phyloP scores from a whole-genome alignment of 2,113 vertebrate genomes.

The Phaethon lepturus region DNA sequence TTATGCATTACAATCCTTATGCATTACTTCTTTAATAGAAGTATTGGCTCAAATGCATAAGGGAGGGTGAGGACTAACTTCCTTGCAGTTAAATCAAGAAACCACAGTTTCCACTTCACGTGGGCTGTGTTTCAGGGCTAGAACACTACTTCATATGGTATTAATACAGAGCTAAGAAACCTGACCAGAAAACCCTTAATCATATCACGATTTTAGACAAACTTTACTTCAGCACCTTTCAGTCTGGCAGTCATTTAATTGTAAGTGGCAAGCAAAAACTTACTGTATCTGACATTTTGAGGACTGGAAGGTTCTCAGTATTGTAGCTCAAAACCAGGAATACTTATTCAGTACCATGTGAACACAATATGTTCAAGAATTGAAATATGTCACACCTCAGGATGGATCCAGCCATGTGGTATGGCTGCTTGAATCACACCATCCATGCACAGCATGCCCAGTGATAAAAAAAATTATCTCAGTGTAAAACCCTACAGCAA shows the following conservation, averaged over 20 bases:
- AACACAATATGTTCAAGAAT: not conserved
- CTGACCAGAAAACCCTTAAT: not conserved
- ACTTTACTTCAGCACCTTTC: not conserved
- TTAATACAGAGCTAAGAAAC: not conserved
- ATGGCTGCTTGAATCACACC: not conserved
- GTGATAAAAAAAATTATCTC: not conserved
- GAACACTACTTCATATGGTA: not conserved
- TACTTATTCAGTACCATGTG: not conserved
- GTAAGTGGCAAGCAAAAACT: not conserved
- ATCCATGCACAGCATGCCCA: not conserved
- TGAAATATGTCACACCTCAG: not conserved
- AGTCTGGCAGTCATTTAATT: not conserved
- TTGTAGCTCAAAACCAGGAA: not conserved
- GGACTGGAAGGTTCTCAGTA: not conserved
- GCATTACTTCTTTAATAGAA: not conserved
- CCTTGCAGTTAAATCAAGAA: slow-evolving; percentile 2
- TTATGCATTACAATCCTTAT: not conserved
- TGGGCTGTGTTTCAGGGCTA: not conserved
- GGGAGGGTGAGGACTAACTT: not conserved
- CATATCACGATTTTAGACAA: not conserved
- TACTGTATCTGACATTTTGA: not conserved
- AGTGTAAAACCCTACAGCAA: not conserved
- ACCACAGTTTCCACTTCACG: not conserved
- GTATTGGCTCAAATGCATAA: not conserved
- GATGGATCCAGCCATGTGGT: not conserved